Conservation (phyloP, 2,888 invertebrate species). For the Sminthurides aquaticus region DNA sequence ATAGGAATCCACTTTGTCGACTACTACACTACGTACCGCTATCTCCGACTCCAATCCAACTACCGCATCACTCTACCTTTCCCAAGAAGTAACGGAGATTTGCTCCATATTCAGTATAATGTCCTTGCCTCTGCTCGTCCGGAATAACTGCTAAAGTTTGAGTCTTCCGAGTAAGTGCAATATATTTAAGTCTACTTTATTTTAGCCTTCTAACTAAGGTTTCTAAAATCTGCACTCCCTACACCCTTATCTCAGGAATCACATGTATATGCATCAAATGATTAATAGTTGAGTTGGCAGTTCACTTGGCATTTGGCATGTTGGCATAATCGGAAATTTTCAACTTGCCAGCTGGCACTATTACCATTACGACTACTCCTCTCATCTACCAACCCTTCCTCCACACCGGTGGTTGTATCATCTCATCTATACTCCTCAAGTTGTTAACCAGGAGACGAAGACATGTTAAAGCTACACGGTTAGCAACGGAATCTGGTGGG, state of each 20-base stretch:
- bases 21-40: too few relatives aligned
- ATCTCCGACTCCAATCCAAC: too few relatives aligned
- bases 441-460: too few relatives aligned
- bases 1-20: too few relatives aligned
- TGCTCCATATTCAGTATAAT: too few relatives aligned
- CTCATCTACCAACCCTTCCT: too few relatives aligned
- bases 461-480: too few relatives aligned
- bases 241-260: neutral
- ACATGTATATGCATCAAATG: neutral
- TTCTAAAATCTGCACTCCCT: neutral
- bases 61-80: too few relatives aligned
- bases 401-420: neutral
- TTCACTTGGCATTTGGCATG: constrained; percentile 3
- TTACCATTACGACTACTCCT: neutral
- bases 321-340: constrained; percentile 3
- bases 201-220: neutral
- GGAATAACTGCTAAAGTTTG: neutral
- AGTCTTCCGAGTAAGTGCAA: neutral
- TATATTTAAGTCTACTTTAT: neutral
- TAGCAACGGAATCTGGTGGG: too few relatives aligned
- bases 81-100: too few relatives aligned
- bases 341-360: constrained; percentile 2
- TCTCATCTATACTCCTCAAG: too few relatives aligned
- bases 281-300: neutral
- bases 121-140: neutral